Percentiles rank a stretch among this genome's conserved stretches.
phyloP scores from a whole-genome alignment of 2,888 invertebrate genomes.

The Drosophila acutilabella region DNA sequence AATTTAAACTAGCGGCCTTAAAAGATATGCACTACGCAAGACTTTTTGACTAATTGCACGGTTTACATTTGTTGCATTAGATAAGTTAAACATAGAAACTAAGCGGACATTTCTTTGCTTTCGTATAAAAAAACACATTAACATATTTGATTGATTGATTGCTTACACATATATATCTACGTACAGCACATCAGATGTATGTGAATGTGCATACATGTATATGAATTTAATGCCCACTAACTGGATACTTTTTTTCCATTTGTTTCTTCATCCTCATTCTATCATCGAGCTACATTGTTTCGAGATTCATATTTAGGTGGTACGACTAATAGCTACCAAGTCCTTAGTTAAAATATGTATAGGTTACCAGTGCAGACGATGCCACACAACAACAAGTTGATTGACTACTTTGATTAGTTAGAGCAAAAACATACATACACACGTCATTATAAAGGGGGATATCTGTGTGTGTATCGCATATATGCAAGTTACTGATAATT shows the following conservation, averaged over 20 bases:
- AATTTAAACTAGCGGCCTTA: constrained; percentile 57
- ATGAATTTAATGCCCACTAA: constrained; percentile 34
- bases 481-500: constrained; percentile 70
- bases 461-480: constrained; percentile 31
- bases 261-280: neutral
- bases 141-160: constrained; percentile 73
- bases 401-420: constrained; percentile 71
- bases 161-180: constrained; percentile 35
- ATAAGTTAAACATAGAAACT: constrained; percentile 46
- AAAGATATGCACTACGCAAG: constrained; percentile 67
- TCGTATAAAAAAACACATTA: constrained; percentile 65
- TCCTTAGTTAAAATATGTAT: constrained; percentile 78
- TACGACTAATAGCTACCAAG: constrained; percentile 74
- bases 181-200: too few relatives aligned
- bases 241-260: constrained; percentile 27
- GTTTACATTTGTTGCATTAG: constrained; percentile 51
- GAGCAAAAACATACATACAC: constrained; percentile 61
- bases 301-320: constrained; percentile 53
- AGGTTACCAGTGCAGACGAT: constrained; percentile 58
- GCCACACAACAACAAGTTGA: constrained; percentile 66
- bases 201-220: constrained; percentile 13
- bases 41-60: constrained; percentile 78
- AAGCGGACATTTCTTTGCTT: constrained; percentile 39
- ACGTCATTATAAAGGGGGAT: constrained; percentile 8
- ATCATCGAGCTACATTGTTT: constrained; percentile 50